Conservation (phyloP, 2,113 vertebrate genomes). For the Xenus cinereus region DNA sequence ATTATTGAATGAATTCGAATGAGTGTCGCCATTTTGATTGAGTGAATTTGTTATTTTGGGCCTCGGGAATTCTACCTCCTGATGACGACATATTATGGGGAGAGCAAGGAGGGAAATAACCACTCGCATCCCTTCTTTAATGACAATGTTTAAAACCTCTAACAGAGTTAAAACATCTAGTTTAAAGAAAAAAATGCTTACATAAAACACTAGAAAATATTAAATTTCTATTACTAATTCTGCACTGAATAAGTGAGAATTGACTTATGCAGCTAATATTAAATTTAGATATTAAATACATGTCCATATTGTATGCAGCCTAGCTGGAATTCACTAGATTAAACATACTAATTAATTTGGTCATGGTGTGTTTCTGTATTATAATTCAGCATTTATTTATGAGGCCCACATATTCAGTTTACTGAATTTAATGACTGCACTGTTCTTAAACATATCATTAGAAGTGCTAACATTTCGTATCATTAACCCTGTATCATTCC, state of each 20-base stretch:
- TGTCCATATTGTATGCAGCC: not conserved
- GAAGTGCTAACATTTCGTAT: not conserved
- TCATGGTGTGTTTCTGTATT: conserved; percentile 44
- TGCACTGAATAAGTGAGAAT: not conserved
- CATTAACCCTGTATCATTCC: not conserved
- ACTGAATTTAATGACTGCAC: conserved; percentile 25
- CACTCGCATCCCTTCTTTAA: not conserved
- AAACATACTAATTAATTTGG: conserved; percentile 58
- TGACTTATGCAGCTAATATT: conserved; percentile 36
- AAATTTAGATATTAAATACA: conserved; percentile 58
- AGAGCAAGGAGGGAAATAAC: not conserved
- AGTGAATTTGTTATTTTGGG: conserved; percentile 3
- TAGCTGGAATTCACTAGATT: conserved; percentile 61
- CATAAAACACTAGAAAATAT: conserved; percentile 28
- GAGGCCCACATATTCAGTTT: conserved; percentile 14
- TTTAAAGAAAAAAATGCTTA: not conserved
- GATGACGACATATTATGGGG: not conserved
- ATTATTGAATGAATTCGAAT: not conserved
- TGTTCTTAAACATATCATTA: conserved; percentile 51
- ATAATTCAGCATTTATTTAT: conserved; percentile 51
- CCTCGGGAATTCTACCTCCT: not conserved
- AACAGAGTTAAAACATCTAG: not conserved
- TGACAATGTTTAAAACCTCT: not conserved
- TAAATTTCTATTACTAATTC: not conserved
- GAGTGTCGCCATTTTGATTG: not conserved